Evolutionary conservation across 2,888 invertebrate genomes (phyloP).

Genomic region (Ryuthela nishihirai): DNA sequence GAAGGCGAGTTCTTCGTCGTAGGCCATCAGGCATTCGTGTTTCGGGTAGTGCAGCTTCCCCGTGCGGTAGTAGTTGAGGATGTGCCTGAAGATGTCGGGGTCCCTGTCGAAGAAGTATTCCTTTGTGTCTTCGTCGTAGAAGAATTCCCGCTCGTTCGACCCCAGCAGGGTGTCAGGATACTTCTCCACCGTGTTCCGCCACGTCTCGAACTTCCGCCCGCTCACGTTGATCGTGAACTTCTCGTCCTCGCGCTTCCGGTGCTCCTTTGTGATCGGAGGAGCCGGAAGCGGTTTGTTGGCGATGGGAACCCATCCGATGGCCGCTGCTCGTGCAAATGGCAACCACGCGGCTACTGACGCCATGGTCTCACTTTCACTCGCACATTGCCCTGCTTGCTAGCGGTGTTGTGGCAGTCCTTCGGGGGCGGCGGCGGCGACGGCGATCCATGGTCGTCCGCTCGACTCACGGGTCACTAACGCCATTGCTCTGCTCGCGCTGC

Average conservation of each 20-base stretch:
- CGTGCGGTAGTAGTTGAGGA: constrained; percentile 97
- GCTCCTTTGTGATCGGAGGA: constrained; percentile 88
- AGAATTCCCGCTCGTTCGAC: constrained; percentile 96
- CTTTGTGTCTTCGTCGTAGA: constrained; percentile 96
- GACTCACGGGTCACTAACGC: too few species aligned
- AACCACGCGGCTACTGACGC: constrained; percentile 99
- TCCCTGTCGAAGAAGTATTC: constrained; percentile 99
- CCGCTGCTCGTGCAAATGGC: constrained; percentile 99
- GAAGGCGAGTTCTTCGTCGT: constrained; percentile 98
- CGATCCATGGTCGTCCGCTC: too few species aligned
- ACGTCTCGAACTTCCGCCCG: constrained; percentile 89
- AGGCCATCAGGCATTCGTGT: constrained; percentile 97
- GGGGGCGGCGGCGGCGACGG: not conserved
- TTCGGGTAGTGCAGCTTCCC: constrained; percentile 99
- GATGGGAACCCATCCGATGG: constrained; percentile 99
- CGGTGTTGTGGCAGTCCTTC: not conserved
- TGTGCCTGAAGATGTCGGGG: constrained; percentile 97
- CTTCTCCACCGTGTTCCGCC: constrained; percentile 98
- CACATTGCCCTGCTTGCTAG: not conserved
- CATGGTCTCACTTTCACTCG: constrained; percentile 58
- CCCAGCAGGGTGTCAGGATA: constrained; percentile 98
- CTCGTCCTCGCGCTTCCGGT: constrained; percentile 90
- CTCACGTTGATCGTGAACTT: constrained; percentile 97
- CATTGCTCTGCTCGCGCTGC: too few species aligned
- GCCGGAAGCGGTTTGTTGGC: constrained; percentile 96